Evolutionary conservation across 2,113 vertebrate genomes (phyloP).

Genomic region (Xiphophorus maculatus): DNA sequence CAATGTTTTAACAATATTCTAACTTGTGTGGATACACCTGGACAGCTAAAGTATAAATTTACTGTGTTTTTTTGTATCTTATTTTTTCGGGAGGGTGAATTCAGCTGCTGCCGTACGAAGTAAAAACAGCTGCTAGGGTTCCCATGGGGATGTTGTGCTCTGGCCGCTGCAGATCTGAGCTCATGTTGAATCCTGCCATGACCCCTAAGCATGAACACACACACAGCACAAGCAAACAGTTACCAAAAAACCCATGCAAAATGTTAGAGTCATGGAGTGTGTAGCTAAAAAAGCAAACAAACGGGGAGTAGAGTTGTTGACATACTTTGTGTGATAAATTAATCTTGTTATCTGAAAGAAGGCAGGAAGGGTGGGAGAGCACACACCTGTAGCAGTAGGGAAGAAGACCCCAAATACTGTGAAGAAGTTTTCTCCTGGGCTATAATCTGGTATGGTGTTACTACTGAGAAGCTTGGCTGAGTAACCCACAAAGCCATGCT

Average conservation of each 20-base stretch:
- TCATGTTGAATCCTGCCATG: constrained; percentile 99
- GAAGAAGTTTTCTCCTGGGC: constrained; percentile 91
- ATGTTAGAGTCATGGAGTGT: constrained; percentile 12
- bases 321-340: neutral
- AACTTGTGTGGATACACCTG: too few relatives aligned
- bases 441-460: constrained; percentile 91
- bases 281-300: neutral
- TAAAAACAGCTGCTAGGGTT: constrained; percentile 91
- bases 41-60: neutral
- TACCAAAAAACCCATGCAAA: constrained; percentile 9
- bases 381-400: constrained; percentile 93
- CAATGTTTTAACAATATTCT: neutral
- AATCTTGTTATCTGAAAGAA: neutral
- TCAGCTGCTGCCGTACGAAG: constrained; percentile 85
- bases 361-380: neutral
- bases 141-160: constrained; percentile 92
- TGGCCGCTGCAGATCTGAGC: constrained; percentile 92
- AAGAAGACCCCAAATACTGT: constrained; percentile 98
- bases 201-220: constrained; percentile 84
- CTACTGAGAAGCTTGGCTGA: constrained; percentile 83
- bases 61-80: too few relatives aligned
- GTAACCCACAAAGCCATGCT: constrained; percentile 91
- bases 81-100: neutral
- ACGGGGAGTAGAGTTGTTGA: neutral
- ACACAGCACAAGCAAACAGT: constrained; percentile 45